These are phyloP conservation scores for Corythoichthys haematopterus DNA, from an alignment of 2,113 vertebrate species.

Conservation along the genomic window DNA sequence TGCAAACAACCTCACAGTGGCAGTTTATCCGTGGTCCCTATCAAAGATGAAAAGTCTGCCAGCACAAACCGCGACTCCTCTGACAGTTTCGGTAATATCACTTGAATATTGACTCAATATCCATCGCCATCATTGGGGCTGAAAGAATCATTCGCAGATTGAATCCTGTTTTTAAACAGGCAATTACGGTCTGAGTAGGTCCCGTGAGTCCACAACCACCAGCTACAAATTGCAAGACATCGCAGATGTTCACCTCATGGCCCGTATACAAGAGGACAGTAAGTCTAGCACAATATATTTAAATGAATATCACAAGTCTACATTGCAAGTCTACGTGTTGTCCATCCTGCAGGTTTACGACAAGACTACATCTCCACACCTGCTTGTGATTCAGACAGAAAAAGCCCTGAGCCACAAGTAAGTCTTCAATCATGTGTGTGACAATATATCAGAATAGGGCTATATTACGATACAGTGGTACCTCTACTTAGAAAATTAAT, in stretches of 20 bases:
- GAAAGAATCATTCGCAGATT: neutral
- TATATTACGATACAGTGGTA: too few relatives aligned
- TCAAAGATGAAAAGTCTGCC: slow-evolving; percentile 67
- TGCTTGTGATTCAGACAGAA: slow-evolving; percentile 36
- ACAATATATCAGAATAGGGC: too few relatives aligned
- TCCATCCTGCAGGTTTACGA: slow-evolving; percentile 68
- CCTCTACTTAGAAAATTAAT: too few relatives aligned
- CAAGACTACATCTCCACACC: slow-evolving; percentile 74
- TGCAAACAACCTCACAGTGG: slow-evolving; percentile 58
- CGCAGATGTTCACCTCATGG: slow-evolving; percentile 79
- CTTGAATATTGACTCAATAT: neutral
- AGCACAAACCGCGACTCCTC: slow-evolving; percentile 67
- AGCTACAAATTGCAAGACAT: slow-evolving; percentile 76
- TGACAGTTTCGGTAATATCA: slow-evolving; percentile 71
- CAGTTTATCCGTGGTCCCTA: slow-evolving; percentile 61
- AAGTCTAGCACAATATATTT: slow-evolving; percentile 27
- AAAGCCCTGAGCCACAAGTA: slow-evolving; percentile 61
- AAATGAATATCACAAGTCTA: neutral
- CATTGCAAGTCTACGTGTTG: neutral
- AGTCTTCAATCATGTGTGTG: slow-evolving; percentile 1
- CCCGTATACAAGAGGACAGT: slow-evolving; percentile 80
- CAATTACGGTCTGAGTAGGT: slow-evolving; percentile 53
- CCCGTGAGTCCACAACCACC: slow-evolving; percentile 65
- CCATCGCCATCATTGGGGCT: neutral
- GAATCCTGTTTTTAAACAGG: slow-evolving; percentile 65